Evolutionary conservation across 92 coral and sea anemone species (phyloP).

Genomic region (Pocillopora grandis): DNA sequence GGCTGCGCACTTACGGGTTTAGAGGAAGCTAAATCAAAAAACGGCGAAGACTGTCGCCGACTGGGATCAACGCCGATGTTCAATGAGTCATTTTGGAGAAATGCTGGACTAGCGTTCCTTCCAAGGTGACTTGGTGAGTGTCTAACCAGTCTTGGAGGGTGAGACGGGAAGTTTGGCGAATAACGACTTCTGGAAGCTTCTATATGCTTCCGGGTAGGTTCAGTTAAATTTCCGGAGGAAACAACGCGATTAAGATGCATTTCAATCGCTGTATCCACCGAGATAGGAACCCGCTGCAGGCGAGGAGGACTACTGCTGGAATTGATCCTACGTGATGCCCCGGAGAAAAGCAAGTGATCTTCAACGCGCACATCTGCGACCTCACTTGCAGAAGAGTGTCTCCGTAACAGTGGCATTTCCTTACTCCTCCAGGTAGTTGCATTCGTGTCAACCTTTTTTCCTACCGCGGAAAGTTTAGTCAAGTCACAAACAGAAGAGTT

Average conservation of each 20-base stretch:
- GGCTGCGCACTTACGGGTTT: not conserved
- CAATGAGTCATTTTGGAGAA: not conserved
- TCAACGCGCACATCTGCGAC: not conserved
- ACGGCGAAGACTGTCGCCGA: conserved; percentile 21
- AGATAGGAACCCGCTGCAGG: conserved; percentile 27
- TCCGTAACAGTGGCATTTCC: conserved; percentile 42
- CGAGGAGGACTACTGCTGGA: conserved; percentile 30
- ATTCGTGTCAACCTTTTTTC: not conserved
- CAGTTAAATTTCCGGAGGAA: not conserved
- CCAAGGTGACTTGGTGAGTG: conserved; percentile 7
- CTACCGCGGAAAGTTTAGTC: conserved; percentile 22
- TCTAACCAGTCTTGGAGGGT: conserved; percentile 20
- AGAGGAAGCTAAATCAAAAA: not conserved
- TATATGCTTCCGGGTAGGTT: not conserved
- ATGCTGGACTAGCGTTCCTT: not conserved
- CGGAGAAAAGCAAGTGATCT: conserved; percentile 1
- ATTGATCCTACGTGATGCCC: not conserved
- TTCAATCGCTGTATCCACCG: not conserved
- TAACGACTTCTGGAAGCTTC: conserved; percentile 12
- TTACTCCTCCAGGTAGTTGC: conserved; percentile 14
- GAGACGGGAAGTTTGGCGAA: conserved; percentile 19
- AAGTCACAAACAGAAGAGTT: conserved; percentile 34
- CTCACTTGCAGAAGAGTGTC: conserved; percentile 37
- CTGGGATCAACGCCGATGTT: not conserved
- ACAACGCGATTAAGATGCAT: conserved; percentile 2